These are phyloP conservation scores for Nothoprocta perdicaria DNA, from an alignment of 2,113 vertebrate genomes.

Conservation along the genomic window DNA sequence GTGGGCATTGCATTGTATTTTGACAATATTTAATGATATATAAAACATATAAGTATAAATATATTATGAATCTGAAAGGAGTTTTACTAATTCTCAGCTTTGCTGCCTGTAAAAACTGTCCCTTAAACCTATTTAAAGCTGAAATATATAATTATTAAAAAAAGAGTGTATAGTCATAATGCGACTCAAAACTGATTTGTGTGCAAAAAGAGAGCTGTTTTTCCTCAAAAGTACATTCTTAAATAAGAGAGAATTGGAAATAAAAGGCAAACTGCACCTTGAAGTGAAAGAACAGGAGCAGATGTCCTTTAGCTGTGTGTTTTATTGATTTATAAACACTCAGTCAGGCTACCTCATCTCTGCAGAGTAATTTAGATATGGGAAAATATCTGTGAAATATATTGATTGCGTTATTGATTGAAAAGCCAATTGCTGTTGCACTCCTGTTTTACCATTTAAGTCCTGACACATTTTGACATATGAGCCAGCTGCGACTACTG, in stretches of 20 bases:
- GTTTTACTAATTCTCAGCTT: conserved; percentile 31
- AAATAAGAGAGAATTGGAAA: conserved; percentile 75
- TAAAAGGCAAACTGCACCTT: conserved; percentile 79
- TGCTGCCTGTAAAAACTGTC: conserved; percentile 44
- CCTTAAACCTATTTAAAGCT: conserved; percentile 53
- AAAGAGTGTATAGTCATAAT: conserved; percentile 48
- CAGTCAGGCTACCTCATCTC: conserved; percentile 83
- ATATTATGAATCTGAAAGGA: conserved; percentile 50
- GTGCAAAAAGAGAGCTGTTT: conserved; percentile 56
- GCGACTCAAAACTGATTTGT: conserved; percentile 71
- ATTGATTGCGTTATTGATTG: conserved; percentile 89
- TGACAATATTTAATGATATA: conserved; percentile 40
- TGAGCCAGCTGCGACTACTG: conserved; percentile 83
- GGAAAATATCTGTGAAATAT: conserved; percentile 91
- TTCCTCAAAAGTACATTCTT: conserved; percentile 74
- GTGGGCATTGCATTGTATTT: not conserved
- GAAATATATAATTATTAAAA: conserved; percentile 62
- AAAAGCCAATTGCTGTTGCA: conserved; percentile 89
- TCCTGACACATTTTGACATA: conserved; percentile 89
- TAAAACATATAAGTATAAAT: conserved; percentile 31
- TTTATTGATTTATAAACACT: conserved; percentile 88
- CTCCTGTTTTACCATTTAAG: conserved; percentile 88
- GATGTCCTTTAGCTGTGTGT: conserved; percentile 83
- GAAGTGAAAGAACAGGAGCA: conserved; percentile 80
- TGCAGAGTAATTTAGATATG: conserved; percentile 89